These are phyloP conservation scores for Elysia crispata DNA, from an alignment of 2,888 invertebrate genomes.

Conservation along the genomic window DNA sequence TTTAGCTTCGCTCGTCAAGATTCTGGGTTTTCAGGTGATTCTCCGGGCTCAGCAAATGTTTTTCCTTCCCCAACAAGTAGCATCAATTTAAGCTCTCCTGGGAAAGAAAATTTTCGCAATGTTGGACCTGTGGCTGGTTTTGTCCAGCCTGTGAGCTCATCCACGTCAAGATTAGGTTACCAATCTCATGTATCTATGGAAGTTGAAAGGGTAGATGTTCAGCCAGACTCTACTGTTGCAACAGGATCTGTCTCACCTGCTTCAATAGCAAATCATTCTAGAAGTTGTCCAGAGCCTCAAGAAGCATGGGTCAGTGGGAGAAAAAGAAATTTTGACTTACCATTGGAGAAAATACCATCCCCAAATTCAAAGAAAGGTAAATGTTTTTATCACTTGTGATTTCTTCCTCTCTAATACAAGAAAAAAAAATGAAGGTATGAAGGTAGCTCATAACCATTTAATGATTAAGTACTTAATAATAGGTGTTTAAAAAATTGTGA, in stretches of 20 bases:
- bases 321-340: constrained; percentile 27
- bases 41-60: not conserved
- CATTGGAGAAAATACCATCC: constrained; percentile 44
- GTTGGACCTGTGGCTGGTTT: not conserved
- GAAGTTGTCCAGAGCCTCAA: constrained; percentile 28
- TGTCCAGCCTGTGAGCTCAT: not conserved
- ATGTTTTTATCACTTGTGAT: not conserved
- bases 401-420: too few relatives aligned
- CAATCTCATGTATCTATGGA: not conserved
- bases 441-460: too few relatives aligned
- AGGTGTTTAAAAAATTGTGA: too few relatives aligned
- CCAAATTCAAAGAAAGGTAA: constrained; percentile 43
- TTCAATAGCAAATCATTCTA: not conserved
- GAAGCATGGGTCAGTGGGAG: constrained; percentile 13
- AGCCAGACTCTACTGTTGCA: not conserved
- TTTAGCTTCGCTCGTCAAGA: constrained; percentile 31
- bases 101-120: constrained; percentile 42
- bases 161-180: not conserved
- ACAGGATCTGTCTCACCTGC: not conserved
- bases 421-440: too few relatives aligned
- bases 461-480: too few relatives aligned
- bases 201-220: not conserved
- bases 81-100: constrained; percentile 42
- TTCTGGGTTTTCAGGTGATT: constrained; percentile 32
- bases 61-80: constrained; percentile 4